Conservation (phyloP, 1,140 invertebrate species). For the Ceratoteleas bidentatus region DNA sequence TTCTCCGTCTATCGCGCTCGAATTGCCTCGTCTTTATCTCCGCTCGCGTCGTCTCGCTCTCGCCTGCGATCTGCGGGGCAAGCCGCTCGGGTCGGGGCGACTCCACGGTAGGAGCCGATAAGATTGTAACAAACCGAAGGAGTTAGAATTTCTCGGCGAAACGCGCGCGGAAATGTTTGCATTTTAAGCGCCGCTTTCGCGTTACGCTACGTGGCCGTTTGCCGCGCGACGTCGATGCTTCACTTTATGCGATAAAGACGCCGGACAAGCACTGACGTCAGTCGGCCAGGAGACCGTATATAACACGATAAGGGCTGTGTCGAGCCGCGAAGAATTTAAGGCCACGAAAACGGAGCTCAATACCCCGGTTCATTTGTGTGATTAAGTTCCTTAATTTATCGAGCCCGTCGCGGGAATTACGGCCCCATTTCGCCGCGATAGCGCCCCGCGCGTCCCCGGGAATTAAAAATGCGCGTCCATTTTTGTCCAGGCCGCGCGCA, state of each 20-base stretch:
- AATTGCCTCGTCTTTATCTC: conserved; percentile 52
- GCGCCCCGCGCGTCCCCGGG: background rate
- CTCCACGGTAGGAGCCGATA: conserved; percentile 73
- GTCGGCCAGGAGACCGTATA: conserved; percentile 55
- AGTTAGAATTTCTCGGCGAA: conserved; percentile 78
- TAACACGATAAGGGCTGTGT: conserved; percentile 63
- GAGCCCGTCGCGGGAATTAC: conserved; percentile 1
- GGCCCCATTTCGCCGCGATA: conserved; percentile 7
- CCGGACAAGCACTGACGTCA: conserved; percentile 65
- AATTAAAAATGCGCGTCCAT: conserved; percentile 53
- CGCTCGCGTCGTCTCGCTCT: conserved; percentile 26
- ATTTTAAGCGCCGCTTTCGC: conserved; percentile 51
- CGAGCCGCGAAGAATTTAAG: conserved; percentile 47
- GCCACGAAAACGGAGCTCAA: conserved; percentile 39
- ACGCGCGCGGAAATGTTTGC: conserved; percentile 61
- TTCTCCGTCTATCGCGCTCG: conserved; percentile 28
- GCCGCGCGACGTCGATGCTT: conserved; percentile 58
- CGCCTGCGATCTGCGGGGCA: conserved; percentile 31
- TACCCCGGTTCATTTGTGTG: conserved; percentile 36
- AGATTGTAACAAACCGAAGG: conserved; percentile 76
- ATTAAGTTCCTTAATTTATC: conserved; percentile 49
- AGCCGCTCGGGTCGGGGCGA: conserved; percentile 51
- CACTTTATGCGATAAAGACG: conserved; percentile 56
- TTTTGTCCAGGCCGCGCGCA: conserved; percentile 69
- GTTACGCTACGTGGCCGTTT: conserved; percentile 30